Percentiles rank a stretch among this genome's conserved stretches.
These are phyloP conservation scores for Clusia tigrina DNA, from an alignment of 2,888 invertebrate species.

Conservation along the genomic window DNA sequence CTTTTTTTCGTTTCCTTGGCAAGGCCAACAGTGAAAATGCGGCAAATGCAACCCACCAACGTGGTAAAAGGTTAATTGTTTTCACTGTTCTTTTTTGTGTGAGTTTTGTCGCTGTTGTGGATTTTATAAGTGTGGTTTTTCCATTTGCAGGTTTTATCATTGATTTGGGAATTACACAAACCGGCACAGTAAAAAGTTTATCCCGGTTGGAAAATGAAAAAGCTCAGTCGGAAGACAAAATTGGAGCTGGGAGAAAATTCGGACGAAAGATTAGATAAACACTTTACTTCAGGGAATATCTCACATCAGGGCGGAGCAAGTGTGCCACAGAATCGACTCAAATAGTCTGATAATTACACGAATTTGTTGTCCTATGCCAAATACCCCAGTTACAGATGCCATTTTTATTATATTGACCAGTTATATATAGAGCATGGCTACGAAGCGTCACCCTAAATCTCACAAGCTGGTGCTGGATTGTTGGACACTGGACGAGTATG, in stretches of 20 bases:
- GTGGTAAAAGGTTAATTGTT: background rate
- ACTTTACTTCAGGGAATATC: background rate
- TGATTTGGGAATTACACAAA: background rate
- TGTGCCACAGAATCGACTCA: background rate
- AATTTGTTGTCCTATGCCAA: no score
- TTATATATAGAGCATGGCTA: no score
- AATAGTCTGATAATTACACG: no score
- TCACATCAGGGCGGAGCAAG: background rate
- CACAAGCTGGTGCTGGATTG: no score
- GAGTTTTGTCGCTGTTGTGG: slow-evolving; percentile 24
- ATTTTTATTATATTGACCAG: no score
- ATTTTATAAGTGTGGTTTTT: slow-evolving; percentile 27
- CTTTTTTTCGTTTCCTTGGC: background rate
- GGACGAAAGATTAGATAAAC: background rate
- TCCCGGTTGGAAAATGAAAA: background rate
- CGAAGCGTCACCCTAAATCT: no score
- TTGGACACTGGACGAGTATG: no score
- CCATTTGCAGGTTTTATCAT: slow-evolving; percentile 2
- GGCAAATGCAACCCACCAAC: background rate
- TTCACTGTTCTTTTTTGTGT: slow-evolving; percentile 14
- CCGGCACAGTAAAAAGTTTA: background rate
- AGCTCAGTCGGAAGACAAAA: background rate
- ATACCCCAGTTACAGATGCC: no score
- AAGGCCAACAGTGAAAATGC: background rate
- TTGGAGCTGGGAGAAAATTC: background rate